Conservation (phyloP, 2,113 vertebrate species). For the Cyphomyrus plagiostoma region DNA sequence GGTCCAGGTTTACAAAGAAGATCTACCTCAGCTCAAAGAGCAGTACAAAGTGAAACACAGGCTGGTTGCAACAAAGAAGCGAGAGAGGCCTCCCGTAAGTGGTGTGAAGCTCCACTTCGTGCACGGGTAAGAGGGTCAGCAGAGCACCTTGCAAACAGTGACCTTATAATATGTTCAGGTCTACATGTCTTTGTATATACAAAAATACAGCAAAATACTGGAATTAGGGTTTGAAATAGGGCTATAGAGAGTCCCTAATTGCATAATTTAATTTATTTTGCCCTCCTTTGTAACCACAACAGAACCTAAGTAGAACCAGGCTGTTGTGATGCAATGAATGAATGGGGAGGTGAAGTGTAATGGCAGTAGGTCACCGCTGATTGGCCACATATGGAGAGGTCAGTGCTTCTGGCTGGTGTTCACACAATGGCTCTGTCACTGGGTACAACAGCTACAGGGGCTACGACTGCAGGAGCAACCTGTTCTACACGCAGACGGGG, state of each 20-base stretch:
- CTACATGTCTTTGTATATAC: not conserved
- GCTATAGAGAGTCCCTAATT: not conserved
- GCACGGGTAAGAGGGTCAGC: slow-evolving; percentile 72
- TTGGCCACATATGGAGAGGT: not conserved
- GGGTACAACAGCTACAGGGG: slow-evolving; percentile 78
- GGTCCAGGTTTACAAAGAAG: slow-evolving; percentile 97
- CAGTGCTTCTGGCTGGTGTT: not conserved
- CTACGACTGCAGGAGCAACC: slow-evolving; percentile 93
- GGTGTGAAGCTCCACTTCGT: slow-evolving; percentile 90
- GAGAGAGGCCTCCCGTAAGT: slow-evolving; percentile 77
- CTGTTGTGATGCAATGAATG: not conserved
- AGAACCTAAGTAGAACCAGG: not conserved
- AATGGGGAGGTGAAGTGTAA: not conserved
- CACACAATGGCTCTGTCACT: not conserved
- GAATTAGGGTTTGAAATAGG: not conserved
- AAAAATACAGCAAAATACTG: not conserved
- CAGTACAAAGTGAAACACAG: slow-evolving; percentile 91
- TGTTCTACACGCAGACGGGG: slow-evolving; percentile 96
- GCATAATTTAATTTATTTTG: not conserved
- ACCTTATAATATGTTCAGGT: not conserved
- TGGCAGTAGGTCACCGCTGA: not conserved
- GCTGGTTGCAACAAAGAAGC: slow-evolving; percentile 79
- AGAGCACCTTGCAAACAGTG: not conserved
- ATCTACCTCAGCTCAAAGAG: slow-evolving; percentile 99
- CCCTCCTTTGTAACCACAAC: not conserved